Evolutionary conservation across 2,888 invertebrate species (phyloP).

Genomic region (Mesoligia furuncula): DNA sequence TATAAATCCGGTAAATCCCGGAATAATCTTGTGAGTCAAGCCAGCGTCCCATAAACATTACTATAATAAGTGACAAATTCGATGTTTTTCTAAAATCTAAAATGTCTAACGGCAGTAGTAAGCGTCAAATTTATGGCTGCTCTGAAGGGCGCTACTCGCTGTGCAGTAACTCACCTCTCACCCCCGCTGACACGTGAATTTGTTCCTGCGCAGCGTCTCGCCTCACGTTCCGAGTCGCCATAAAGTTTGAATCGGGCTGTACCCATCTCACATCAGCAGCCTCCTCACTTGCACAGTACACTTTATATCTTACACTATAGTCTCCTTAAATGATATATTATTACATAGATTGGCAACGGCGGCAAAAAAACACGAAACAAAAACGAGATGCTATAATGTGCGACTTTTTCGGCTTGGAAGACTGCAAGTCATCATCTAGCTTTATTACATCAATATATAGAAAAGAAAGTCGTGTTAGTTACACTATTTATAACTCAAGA

Average conservation of each 20-base stretch:
- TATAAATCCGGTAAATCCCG: not conserved
- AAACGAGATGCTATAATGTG: not conserved
- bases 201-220: too few relatives aligned
- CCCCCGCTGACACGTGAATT: too few relatives aligned
- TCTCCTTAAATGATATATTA: conserved; percentile 22
- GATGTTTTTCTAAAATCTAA: not conserved
- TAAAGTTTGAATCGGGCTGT: not conserved
- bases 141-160: not conserved
- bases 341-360: conserved; percentile 18
- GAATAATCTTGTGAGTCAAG: not conserved
- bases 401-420: too few relatives aligned
- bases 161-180: too few relatives aligned
- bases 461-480: too few relatives aligned
- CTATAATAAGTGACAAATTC: not conserved
- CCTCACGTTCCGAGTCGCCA: too few relatives aligned
- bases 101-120: not conserved
- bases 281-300: conserved; percentile 34
- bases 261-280: conserved; percentile 18
- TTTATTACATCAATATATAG: too few relatives aligned
- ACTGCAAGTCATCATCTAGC: not conserved
- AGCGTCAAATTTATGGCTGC: not conserved
- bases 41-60: not conserved
- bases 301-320: conserved; percentile 13
- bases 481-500: too few relatives aligned
- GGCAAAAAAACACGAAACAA: not conserved